Evolutionary conservation across 1,140 invertebrate species (phyloP).

Genomic region (Ylistrum balloti): DNA sequence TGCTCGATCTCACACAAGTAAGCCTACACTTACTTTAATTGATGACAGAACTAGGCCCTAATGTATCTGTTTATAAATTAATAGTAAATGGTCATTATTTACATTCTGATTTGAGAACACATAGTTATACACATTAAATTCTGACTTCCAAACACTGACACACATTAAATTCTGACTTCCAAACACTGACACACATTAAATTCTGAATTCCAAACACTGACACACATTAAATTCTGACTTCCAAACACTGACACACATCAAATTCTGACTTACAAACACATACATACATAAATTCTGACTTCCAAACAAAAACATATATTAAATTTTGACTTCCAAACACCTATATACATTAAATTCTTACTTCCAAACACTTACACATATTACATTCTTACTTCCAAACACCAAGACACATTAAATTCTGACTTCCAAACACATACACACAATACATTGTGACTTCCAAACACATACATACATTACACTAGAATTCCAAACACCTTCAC

Average conservation of each 20-base stretch:
- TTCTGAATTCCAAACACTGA: not conserved
- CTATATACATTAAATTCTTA: no score
- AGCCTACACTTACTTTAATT: no score
- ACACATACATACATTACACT: no score
- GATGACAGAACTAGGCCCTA: not conserved
- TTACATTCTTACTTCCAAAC: no score
- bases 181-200: not conserved
- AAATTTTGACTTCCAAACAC: not conserved
- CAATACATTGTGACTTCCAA: no score
- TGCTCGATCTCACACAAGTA: no score
- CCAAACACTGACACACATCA: not conserved
- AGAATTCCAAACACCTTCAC: no score
- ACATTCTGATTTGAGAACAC: not conserved
- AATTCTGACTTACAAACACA: not conserved
- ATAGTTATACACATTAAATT: not conserved
- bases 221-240: not conserved
- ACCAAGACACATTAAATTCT: no score
- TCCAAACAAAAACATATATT: no score
- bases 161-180: not conserved
- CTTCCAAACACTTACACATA: no score
- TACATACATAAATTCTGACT: no score
- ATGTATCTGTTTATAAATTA: slow-evolving; percentile 19
- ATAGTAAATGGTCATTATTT: not conserved
- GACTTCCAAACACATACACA: no score
- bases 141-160: not conserved